phyloP scores from a whole-genome alignment of 2,888 invertebrate species.

The Drosophila stalkeri region DNA sequence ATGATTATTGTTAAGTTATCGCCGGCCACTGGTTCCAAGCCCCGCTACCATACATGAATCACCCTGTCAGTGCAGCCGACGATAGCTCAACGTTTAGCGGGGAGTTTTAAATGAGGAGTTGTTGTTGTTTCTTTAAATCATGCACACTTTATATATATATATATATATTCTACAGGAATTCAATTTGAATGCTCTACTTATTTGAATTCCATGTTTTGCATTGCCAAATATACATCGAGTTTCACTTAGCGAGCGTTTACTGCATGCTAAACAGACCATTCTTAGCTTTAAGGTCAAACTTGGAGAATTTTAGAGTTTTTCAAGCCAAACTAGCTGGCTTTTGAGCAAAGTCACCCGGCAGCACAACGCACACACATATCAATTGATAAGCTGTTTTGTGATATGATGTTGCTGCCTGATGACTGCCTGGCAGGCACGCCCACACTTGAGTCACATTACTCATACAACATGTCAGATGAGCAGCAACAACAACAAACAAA shows the following conservation, averaged over 20 bases:
- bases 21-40: neutral
- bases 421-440: constrained; percentile 50
- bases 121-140: neutral
- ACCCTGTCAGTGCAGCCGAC: constrained; percentile 10
- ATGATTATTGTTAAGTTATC: constrained; percentile 25
- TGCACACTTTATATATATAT: neutral
- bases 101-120: neutral
- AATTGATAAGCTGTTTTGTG: constrained; percentile 54
- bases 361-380: constrained; percentile 23
- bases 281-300: neutral
- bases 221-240: neutral
- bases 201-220: too few species aligned
- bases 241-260: neutral
- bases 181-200: neutral
- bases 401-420: constrained; percentile 51
- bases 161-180: too few species aligned
- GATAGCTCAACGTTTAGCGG: neutral
- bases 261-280: neutral
- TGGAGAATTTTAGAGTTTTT: neutral
- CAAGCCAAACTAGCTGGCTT: constrained; percentile 12
- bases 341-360: constrained; percentile 10
- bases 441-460: constrained; percentile 55
- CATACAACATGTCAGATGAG: constrained; percentile 34
- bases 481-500: constrained; percentile 5
- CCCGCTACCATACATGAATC: constrained; percentile 13